A percentile compares a stretch with the other conserved stretches of the same genome.
phyloP scores from a whole-genome alignment of 2,113 vertebrate species.

The Thunnus thynnus region DNA sequence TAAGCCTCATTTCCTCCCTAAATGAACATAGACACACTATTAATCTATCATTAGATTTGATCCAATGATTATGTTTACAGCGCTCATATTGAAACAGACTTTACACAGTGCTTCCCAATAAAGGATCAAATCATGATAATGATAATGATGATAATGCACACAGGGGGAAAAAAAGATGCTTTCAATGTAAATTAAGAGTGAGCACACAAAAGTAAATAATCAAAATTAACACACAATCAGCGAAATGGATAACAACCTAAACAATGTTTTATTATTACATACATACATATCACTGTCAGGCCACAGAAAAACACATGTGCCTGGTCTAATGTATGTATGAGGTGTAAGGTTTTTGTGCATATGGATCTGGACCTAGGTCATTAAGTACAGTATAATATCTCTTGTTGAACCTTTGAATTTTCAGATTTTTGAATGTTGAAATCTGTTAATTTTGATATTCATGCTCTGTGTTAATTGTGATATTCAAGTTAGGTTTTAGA shows the following conservation, averaged over 20 bases:
- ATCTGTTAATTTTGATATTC: not conserved
- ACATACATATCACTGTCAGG: not conserved
- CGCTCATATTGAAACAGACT: not conserved
- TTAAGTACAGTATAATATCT: not conserved
- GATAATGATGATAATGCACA: not conserved
- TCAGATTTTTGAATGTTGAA: not conserved
- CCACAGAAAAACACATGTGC: not conserved
- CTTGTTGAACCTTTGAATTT: not conserved
- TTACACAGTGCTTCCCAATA: not conserved
- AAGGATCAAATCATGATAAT: not conserved
- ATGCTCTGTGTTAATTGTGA: not conserved
- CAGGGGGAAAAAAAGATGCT: not conserved
- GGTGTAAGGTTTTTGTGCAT: not conserved
- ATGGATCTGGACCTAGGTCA: not conserved
- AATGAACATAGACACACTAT: not conserved
- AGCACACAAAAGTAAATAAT: not conserved
- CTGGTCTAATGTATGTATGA: not conserved
- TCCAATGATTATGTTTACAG: not conserved
- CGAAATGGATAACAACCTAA: too few species aligned
- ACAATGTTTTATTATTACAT: not conserved
- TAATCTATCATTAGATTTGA: not conserved
- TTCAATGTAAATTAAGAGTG: not conserved
- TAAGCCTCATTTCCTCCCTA: not conserved
- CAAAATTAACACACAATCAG: too few species aligned
- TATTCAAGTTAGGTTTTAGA: not conserved